Evolutionary conservation across 2,888 invertebrate genomes (phyloP), one percentile per base, ranked within the genome.

Genomic region (Macaria notata): DNA sequence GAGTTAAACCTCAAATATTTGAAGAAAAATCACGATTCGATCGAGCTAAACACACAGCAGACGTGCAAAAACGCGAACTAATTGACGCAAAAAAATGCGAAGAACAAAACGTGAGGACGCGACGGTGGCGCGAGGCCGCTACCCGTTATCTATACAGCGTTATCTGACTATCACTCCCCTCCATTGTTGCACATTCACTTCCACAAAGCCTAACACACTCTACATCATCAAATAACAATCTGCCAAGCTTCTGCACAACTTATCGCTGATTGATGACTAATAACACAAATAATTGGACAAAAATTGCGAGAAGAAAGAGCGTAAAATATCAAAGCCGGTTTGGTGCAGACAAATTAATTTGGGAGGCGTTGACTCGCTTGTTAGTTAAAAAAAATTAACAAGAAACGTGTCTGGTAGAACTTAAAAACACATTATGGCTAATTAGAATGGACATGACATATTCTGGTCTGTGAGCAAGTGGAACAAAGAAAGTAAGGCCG

Each of bases 101-200:
- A 43, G 45, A 50, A 44, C 53, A 53, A 19, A 57, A 48, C 38
- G 51, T 36, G 31, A 65, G 64, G 67, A 56, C 65, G 60, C 65
- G 66, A 57, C 68, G 69, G 63, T 46, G 33, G 41, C 67, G 41
- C 67, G 72, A 75, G 79, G 78, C 81, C 80, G 82, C 78, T 67
- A 65, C 69, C 71, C 75, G 78, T 87, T 89, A 88, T 88, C 88
- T 72, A 54, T 59, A 65, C 78, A 71, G 78, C 84, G 84, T 83
- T 88, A 88, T 88, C 88, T 81, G 75, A 66, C 75, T 78, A 84
- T 83, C 80, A 75, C 80, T 76, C 72, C 83, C 84, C 84, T 69
- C 83, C 79, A 71, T 62, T 62, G 67, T 62, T 69, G 67, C 70
- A 78, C 81, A 72, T 78, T 79, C 78, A 78, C 78, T 80, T 70